A percentile compares a stretch with the other conserved stretches of the same genome.
Evolutionary conservation across 2,888 invertebrate species (phyloP).

Genomic region (Aleiodes alternator): DNA sequence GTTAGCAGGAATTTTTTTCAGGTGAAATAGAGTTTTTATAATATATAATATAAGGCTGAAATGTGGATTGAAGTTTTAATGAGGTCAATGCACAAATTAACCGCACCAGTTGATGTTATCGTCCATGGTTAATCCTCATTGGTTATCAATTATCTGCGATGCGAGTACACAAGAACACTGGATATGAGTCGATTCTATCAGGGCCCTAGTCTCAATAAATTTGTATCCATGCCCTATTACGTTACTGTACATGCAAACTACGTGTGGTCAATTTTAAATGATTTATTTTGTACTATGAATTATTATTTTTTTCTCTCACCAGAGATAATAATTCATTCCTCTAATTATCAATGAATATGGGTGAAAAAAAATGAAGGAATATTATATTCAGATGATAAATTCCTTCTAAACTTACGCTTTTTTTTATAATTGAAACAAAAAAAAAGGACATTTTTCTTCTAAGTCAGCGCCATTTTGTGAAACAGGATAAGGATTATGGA

Average conservation of each 20-base stretch:
- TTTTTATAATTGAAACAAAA: too few species aligned
- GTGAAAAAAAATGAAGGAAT: too few species aligned
- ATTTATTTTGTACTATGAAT: too few species aligned
- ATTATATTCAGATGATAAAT: too few species aligned
- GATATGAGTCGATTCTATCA: neutral
- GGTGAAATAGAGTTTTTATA: conserved; percentile 3
- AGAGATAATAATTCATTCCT: too few species aligned
- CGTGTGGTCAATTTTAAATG: too few species aligned
- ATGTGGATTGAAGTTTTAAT: conserved; percentile 44
- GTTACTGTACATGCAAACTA: neutral
- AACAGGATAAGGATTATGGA: too few species aligned
- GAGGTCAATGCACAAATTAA: conserved; percentile 58
- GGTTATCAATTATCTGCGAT: conserved; percentile 52
- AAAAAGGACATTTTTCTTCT: too few species aligned
- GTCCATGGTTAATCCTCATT: conserved; percentile 51
- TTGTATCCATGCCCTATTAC: neutral
- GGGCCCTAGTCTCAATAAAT: neutral
- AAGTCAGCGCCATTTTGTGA: too few species aligned
- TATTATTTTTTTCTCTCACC: too few species aligned
- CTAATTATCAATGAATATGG: too few species aligned
- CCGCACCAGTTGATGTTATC: conserved; percentile 49
- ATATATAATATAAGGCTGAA: neutral
- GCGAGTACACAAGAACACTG: conserved; percentile 8
- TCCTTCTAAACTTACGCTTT: too few species aligned
- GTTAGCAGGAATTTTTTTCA: neutral